A percentile compares a stretch with the other conserved stretches of the same genome.
Evolutionary conservation across 1,140 invertebrate genomes (phyloP).

Genomic region (Nebria ingens): DNA sequence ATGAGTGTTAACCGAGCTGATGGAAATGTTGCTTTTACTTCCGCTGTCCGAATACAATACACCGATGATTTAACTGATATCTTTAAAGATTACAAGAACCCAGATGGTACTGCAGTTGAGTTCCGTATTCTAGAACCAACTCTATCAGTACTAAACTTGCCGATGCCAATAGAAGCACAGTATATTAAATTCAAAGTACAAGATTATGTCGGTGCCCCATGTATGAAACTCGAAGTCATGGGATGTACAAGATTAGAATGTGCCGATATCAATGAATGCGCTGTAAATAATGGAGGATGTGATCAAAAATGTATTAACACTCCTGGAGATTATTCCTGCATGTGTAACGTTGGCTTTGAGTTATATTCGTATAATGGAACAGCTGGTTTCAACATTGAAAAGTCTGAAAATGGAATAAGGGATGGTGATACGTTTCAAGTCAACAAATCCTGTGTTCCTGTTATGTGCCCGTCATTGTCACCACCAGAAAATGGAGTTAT

Average conservation of each 20-base stretch:
- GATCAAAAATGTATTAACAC: slow-evolving; percentile 88
- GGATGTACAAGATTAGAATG: slow-evolving; percentile 87
- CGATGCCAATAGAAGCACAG: slow-evolving; percentile 83
- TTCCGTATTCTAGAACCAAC: slow-evolving; percentile 80
- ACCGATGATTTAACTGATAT: slow-evolving; percentile 80
- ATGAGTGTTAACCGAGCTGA: slow-evolving; percentile 72
- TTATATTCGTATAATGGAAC: slow-evolving; percentile 85
- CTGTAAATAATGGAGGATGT: slow-evolving; percentile 81
- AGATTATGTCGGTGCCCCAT: slow-evolving; percentile 80
- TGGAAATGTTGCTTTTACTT: slow-evolving; percentile 73
- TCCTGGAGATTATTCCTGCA: slow-evolving; percentile 77
- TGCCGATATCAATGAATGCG: slow-evolving; percentile 87
- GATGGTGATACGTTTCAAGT: slow-evolving; percentile 82
- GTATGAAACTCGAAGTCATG: slow-evolving; percentile 86
- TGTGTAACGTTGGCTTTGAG: slow-evolving; percentile 87
- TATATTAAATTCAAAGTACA: slow-evolving; percentile 81
- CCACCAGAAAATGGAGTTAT: slow-evolving; percentile 83
- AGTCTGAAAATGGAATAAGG: slow-evolving; percentile 72
- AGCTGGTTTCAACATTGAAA: slow-evolving; percentile 73
- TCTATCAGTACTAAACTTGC: slow-evolving; percentile 79
- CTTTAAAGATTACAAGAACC: slow-evolving; percentile 84
- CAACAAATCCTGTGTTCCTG: slow-evolving; percentile 90
- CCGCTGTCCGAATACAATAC: slow-evolving; percentile 76
- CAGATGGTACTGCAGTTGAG: slow-evolving; percentile 85
- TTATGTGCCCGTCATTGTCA: slow-evolving; percentile 75